A percentile compares a stretch with the other conserved stretches of the same genome.
Conservation (phyloP, 2,888 invertebrate species). For the Coecobrya sp. region DNA sequence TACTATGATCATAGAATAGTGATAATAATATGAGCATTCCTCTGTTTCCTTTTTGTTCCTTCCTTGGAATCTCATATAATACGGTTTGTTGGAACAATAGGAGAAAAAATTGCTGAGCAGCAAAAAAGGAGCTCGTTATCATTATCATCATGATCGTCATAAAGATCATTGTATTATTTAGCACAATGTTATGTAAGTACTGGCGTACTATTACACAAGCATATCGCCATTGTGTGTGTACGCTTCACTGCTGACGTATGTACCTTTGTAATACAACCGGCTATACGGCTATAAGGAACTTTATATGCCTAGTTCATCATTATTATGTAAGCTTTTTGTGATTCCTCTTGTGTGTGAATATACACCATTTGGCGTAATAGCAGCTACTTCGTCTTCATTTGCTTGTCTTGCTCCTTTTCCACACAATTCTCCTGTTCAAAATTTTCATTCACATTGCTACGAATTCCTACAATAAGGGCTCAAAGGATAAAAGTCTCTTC, state of each 20-base stretch:
- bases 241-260: no score
- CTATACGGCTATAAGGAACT: background rate
- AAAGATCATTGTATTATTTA: conserved; percentile 64
- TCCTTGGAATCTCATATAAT: background rate
- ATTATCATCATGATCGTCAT: conserved; percentile 63
- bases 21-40: background rate
- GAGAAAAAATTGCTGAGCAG: background rate
- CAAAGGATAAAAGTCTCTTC: background rate
- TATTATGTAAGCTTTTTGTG: background rate
- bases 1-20: background rate
- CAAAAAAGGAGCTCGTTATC: conserved; percentile 33
- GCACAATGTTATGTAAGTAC: background rate
- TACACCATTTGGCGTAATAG: background rate
- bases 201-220: background rate
- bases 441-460: background rate
- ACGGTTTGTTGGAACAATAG: background rate
- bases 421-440: background rate
- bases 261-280: no score
- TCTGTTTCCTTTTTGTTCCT: background rate
- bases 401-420: background rate
- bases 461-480: background rate
- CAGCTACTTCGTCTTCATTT: conserved; percentile 50
- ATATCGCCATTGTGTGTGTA: no score
- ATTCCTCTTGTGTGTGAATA: background rate
- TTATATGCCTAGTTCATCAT: background rate